phyloP scores from a whole-genome alignment of 2,888 invertebrate species.

The Siphlonurus alternatus region DNA sequence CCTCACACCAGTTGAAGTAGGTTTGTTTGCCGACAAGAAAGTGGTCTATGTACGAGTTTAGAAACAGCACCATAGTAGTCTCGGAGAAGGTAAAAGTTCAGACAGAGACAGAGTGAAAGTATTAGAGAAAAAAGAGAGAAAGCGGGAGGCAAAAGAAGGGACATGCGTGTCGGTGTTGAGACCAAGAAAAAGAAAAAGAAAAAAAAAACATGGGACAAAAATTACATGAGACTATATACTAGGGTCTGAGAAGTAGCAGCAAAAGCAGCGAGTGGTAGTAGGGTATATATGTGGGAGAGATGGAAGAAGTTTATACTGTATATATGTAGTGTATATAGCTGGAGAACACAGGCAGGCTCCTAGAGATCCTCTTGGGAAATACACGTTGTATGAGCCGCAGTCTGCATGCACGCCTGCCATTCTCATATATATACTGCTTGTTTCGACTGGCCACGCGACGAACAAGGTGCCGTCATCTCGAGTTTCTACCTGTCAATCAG shows the following conservation, averaged over 20 bases:
- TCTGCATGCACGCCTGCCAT: too few species aligned
- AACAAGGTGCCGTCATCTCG: too few species aligned
- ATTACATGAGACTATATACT: background rate
- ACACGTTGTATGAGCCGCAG: background rate
- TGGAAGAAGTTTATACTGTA: too few species aligned
- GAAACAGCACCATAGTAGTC: too few species aligned
- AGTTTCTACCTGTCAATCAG: too few species aligned
- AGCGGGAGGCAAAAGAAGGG: background rate
- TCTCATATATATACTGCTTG: too few species aligned
- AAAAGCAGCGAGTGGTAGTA: background rate
- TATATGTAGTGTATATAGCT: too few species aligned
- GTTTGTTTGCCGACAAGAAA: background rate
- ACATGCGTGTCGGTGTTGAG: background rate
- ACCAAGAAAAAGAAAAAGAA: background rate
- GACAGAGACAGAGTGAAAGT: background rate
- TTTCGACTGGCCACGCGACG: too few species aligned
- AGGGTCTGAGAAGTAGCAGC: background rate
- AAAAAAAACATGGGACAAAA: background rate
- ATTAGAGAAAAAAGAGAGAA: background rate
- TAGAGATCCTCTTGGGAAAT: background rate
- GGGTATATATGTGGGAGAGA: background rate
- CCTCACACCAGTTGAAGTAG: background rate
- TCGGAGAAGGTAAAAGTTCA: background rate
- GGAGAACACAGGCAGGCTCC: background rate
- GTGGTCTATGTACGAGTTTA: background rate